phyloP scores from a whole-genome alignment of 2,797 vertebrate genomes.

The Florisuga fusca region DNA sequence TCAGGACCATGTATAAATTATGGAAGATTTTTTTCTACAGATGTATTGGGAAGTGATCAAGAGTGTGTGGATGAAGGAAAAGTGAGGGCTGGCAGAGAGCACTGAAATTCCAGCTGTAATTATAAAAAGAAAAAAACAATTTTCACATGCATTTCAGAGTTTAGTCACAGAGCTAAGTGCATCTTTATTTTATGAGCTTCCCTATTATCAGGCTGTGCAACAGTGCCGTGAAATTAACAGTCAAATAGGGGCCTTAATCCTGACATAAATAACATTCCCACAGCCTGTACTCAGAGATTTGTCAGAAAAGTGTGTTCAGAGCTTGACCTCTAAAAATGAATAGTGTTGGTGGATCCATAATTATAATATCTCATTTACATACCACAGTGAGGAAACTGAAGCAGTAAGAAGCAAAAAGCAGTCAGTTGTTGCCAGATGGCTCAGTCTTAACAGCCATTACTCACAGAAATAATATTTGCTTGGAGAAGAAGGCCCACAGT shows the following conservation, averaged over 20 bases:
- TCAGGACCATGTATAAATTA: not conserved
- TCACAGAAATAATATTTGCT: conserved; percentile 40
- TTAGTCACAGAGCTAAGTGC: conserved; percentile 53
- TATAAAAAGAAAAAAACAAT: conserved; percentile 23
- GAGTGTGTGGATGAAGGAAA: not conserved
- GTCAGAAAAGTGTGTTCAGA: conserved; percentile 1
- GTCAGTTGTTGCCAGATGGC: conserved; percentile 5
- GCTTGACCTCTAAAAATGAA: conserved; percentile 12
- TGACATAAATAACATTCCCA: conserved; percentile 53
- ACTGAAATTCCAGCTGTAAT: conserved; percentile 35
- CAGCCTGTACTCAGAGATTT: not conserved
- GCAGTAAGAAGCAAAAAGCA: not conserved
- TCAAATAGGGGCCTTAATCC: conserved; percentile 17
- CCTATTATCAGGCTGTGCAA: conserved; percentile 21
- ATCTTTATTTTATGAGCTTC: conserved; percentile 46
- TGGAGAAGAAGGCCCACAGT: not conserved
- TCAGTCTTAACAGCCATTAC: not conserved
- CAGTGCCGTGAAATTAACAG: conserved; percentile 30
- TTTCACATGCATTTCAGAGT: conserved; percentile 61
- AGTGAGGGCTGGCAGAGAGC: not conserved
- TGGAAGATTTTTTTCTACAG: not conserved
- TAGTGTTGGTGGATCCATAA: not conserved
- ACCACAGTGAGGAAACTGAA: not conserved
- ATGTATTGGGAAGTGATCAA: not conserved
- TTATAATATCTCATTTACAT: conserved; percentile 25